These are phyloP conservation scores for Heliconius nattereri DNA, from an alignment of 1,140 invertebrate genomes.

Conservation along the genomic window DNA sequence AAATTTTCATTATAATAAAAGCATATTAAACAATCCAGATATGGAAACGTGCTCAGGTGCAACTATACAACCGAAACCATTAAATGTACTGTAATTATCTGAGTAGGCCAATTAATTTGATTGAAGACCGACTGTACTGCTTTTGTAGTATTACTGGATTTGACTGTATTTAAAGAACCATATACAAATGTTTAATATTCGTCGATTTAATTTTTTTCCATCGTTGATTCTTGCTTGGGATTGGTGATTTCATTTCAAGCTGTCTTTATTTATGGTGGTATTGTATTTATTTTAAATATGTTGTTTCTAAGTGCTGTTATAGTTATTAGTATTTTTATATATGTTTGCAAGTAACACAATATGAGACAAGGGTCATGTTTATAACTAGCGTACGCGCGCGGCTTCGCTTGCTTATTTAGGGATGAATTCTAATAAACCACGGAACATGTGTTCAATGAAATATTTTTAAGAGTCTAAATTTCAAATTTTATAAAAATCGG, in stretches of 20 bases:
- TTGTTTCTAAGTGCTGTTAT: too few relatives aligned
- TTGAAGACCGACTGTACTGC: slow-evolving; percentile 37
- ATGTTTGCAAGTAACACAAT: too few relatives aligned
- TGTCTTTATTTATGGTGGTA: too few relatives aligned
- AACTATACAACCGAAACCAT: slow-evolving; percentile 37
- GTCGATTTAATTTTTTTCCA: background rate
- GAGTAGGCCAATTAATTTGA: slow-evolving; percentile 47
- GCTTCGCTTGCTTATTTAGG: too few relatives aligned
- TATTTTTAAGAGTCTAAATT: too few relatives aligned
- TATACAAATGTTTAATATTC: background rate
- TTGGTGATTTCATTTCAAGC: background rate
- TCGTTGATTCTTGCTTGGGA: background rate
- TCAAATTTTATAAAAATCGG: too few relatives aligned
- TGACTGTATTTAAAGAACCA: background rate
- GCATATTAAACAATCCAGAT: slow-evolving; percentile 20
- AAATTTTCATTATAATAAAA: slow-evolving; percentile 17
- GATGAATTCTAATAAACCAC: too few relatives aligned
- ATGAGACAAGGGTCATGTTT: too few relatives aligned
- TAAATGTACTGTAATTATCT: slow-evolving; percentile 44
- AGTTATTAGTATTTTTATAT: too few relatives aligned
- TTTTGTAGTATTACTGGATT: background rate
- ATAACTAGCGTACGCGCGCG: too few relatives aligned
- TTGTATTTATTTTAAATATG: slow-evolving; percentile 7
- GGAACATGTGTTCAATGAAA: too few relatives aligned
- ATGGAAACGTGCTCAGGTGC: slow-evolving; percentile 40